Conservation (phyloP, 2,797 vertebrate genomes). For the Microhierax caerulescens region DNA sequence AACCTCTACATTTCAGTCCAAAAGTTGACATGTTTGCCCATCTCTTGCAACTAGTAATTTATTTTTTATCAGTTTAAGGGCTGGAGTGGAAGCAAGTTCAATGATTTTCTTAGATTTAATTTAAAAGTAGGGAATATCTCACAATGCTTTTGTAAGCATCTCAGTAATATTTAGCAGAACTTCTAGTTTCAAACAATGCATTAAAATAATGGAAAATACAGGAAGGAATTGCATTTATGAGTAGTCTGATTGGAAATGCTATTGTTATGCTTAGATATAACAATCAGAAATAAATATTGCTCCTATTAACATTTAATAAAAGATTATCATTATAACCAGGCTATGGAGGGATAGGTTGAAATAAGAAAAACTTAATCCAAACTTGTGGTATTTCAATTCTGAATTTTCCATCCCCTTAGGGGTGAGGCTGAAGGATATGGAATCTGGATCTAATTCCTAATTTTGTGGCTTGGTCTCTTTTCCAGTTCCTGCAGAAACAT, state of each 20-base stretch:
- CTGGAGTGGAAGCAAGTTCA: background rate
- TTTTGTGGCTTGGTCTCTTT: conserved; percentile 48
- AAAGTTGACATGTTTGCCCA: background rate
- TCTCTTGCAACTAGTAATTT: background rate
- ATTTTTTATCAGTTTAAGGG: background rate
- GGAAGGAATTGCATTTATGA: background rate
- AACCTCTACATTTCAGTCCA: background rate
- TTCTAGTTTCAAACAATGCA: background rate
- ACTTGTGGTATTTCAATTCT: conserved; percentile 35
- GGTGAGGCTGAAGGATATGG: conserved; percentile 46
- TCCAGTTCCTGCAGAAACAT: conserved; percentile 58
- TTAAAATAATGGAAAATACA: background rate
- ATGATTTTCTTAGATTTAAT: background rate
- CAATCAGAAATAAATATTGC: background rate
- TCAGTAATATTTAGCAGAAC: background rate
- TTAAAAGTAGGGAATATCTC: background rate
- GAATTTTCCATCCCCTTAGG: conserved; percentile 35
- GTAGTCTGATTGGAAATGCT: background rate
- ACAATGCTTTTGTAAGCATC: background rate
- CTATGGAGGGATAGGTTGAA: background rate
- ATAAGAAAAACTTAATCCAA: background rate
- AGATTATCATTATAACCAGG: background rate
- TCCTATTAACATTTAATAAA: background rate
- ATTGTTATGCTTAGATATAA: background rate
- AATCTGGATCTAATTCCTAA: conserved; percentile 46